Percentiles rank a stretch among this genome's conserved stretches.
Conservation (phyloP, 2,888 invertebrate species). For the Tricholauxania praeusta region DNA sequence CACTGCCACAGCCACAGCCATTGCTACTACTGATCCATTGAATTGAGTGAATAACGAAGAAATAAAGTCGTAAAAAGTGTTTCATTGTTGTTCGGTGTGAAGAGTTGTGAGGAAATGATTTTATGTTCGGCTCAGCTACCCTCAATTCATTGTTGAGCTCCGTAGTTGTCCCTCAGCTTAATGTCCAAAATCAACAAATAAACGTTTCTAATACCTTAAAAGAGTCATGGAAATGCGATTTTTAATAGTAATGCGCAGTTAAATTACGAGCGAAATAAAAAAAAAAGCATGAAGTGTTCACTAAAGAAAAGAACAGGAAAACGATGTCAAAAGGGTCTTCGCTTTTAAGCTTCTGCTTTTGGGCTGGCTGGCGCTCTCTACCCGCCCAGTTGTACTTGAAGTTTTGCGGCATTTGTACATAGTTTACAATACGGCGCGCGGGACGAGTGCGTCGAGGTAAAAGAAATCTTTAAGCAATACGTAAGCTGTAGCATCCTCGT, state of each 20-base stretch:
- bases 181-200: slow-evolving; percentile 21
- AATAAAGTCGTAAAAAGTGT: slow-evolving; percentile 18
- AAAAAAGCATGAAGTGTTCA: slow-evolving; percentile 14
- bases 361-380: too few species aligned
- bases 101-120: too few species aligned
- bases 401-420: not conserved
- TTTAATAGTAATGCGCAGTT: slow-evolving; percentile 22
- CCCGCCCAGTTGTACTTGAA: too few species aligned
- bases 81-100: slow-evolving; percentile 15
- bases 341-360: too few species aligned
- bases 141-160: not conserved
- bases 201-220: slow-evolving; percentile 3
- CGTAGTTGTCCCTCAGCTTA: not conserved
- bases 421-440: slow-evolving; percentile 4
- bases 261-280: not conserved
- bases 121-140: too few species aligned
- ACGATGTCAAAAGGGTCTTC: not conserved
- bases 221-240: slow-evolving; percentile 24
- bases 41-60: slow-evolving; percentile 10
- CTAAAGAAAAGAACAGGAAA: slow-evolving; percentile 10
- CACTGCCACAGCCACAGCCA: too few species aligned
- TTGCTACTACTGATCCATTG: not conserved
- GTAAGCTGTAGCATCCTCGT: too few species aligned
- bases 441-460: not conserved
- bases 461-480: too few species aligned